Evolutionary conservation across 2,888 invertebrate genomes (phyloP).

Genomic region (Branchipolynoe longqiensis): DNA sequence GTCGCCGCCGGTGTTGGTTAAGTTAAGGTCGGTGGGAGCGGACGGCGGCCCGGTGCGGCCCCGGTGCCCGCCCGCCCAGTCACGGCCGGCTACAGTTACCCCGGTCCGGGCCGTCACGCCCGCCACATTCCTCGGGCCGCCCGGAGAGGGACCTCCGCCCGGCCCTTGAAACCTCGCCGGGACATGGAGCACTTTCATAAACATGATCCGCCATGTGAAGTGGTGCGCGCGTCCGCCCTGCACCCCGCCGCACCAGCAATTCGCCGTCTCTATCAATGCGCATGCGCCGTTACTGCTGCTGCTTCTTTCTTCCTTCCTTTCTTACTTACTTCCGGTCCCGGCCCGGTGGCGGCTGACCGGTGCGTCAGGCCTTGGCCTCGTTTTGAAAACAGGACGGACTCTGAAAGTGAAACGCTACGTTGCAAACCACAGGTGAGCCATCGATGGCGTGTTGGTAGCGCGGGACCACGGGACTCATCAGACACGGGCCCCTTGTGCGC

Average conservation of each 20-base stretch:
- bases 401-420: too few species aligned
- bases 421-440: too few species aligned
- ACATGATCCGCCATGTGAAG: background rate
- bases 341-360: too few species aligned
- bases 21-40: background rate
- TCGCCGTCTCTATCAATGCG: too few species aligned
- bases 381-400: too few species aligned
- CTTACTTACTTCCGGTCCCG: too few species aligned
- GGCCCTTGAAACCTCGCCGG: background rate
- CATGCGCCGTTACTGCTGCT: too few species aligned
- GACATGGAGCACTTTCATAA: slow-evolving; percentile 37
- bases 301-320: too few species aligned
- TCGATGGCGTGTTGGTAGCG: too few species aligned
- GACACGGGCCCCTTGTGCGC: slow-evolving; percentile 16
- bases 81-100: slow-evolving; percentile 38
- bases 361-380: too few species aligned
- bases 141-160: slow-evolving; percentile 20
- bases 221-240: too few species aligned
- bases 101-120: slow-evolving; percentile 18
- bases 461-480: background rate
- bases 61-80: slow-evolving; percentile 28
- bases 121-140: background rate
- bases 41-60: background rate
- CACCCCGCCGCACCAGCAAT: too few species aligned
- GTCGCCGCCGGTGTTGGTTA: background rate